Base-by-base conservation (phyloP, 2,797 vertebrate species). In the Lithobates pipiens region DNA sequence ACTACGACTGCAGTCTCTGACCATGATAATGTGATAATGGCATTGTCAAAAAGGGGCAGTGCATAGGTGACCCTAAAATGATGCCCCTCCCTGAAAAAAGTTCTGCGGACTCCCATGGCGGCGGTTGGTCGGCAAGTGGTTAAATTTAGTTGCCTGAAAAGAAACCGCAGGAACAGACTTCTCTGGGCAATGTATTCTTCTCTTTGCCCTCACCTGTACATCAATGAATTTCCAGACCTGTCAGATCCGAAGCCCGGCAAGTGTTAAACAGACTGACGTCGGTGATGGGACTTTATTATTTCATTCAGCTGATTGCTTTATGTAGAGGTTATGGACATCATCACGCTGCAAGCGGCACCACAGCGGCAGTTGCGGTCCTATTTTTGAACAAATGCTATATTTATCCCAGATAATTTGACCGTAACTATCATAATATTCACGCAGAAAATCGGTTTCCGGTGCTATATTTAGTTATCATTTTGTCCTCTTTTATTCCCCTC, bases 331-430 rank as follows among this genome's bases (percentile, higher is more conserved):
- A 32, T n/a, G 76, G 25, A 68, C 79, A 34, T 65, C 15, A 80
- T 76, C 27, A 44, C 78, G 50, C 50, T 18, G 50, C 15, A 18
- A 54, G 50, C 50, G 1, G 50, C 50, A 18, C 50, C 50, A 10
- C 72, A n/a, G 84, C n/a, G 10, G 71, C 61, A 50, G 11, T 63
- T 9, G 57, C 34, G 82, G 80, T 83, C 80, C 85, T 83, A 86
- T 39, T 78, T 86, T 57, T 83, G 69, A 57, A 77, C 76, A 68
- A 61, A 75, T 27, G 16, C 75, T 63, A 42, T 27, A 54, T 86
- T 70, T 76, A 77, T 73, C 65, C 39, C 16, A 29, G 50, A 73
- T 86, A 57, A 86, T 82, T 72, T 71, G 11, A 29, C 15, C 61
- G 4, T 0, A 27, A 25, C 67, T 32, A 34, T 71, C 44, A 54